A percentile compares a stretch with the other conserved stretches of the same genome.
phyloP scores from a whole-genome alignment of 2,888 invertebrate species.

The Lasioglossum oenotherae region DNA sequence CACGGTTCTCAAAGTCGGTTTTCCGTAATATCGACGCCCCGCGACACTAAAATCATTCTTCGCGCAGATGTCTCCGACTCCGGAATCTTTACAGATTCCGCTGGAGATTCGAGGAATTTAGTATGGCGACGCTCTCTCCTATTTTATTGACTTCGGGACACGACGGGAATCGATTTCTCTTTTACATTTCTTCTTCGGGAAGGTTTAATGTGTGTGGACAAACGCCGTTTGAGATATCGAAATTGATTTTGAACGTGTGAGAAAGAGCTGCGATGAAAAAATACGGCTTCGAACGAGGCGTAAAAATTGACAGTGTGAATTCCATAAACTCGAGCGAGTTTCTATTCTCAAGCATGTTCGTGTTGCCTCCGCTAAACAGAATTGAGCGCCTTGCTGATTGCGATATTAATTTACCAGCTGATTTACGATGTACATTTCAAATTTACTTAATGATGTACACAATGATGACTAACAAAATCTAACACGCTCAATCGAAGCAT shows the following conservation, averaged over 20 bases:
- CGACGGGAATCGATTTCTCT: background rate
- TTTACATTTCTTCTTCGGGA: background rate
- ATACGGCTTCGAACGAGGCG: background rate
- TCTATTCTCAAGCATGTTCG: background rate
- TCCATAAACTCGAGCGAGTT: background rate
- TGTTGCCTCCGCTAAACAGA: background rate
- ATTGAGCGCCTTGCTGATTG: too few species aligned
- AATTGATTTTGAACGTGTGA: background rate
- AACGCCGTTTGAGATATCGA: background rate
- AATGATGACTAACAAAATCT: too few species aligned
- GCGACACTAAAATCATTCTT: conserved; percentile 6
- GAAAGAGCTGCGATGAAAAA: background rate
- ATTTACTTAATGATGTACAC: too few species aligned
- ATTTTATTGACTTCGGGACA: background rate
- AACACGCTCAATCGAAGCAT: too few species aligned
- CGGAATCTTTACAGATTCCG: background rate
- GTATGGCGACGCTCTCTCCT: background rate
- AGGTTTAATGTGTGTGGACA: background rate
- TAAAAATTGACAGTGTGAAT: background rate
- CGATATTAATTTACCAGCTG: too few species aligned
- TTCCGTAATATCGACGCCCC: conserved; percentile 14
- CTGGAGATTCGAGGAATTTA: background rate
- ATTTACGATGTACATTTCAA: too few species aligned
- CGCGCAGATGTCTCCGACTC: background rate
- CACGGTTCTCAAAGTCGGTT: conserved; percentile 34